Conservation (phyloP, 2,888 invertebrate genomes). For the Sericinus montela region DNA sequence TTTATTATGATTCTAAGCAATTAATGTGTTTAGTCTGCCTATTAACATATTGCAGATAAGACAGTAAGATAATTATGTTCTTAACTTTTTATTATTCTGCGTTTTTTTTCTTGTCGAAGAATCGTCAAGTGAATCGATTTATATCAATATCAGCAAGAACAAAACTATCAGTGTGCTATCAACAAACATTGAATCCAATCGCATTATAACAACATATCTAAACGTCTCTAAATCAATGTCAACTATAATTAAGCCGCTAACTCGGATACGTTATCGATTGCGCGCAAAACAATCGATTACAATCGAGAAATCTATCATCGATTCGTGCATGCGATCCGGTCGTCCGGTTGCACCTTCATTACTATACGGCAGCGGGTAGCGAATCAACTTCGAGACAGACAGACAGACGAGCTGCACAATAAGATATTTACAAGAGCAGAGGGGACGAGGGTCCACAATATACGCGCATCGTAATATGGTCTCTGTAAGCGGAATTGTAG, state of each 20-base stretch:
- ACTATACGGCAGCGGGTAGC: constrained; percentile 62
- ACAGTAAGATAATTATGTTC: no score
- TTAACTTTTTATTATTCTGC: no score
- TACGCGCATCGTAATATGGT: constrained; percentile 31
- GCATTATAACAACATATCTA: constrained; percentile 16
- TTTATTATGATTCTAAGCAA: no score
- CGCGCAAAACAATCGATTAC: constrained; percentile 48
- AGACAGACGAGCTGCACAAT: constrained; percentile 60
- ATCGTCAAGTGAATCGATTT: neutral
- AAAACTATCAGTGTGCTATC: neutral
- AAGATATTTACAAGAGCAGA: constrained; percentile 59
- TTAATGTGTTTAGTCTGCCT: no score
- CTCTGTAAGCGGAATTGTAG: constrained; percentile 22
- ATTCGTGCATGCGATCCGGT: constrained; percentile 41
- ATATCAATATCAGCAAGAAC: neutral
- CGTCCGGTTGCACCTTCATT: constrained; percentile 60
- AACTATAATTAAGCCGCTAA: constrained; percentile 45
- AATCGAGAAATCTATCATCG: constrained; percentile 58
- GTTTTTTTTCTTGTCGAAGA: neutral
- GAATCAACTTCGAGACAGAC: constrained; percentile 61
- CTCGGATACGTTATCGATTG: constrained; percentile 43
- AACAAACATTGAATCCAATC: constrained; percentile 6
- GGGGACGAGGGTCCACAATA: constrained; percentile 29
- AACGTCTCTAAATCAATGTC: constrained; percentile 29
- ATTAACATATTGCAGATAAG: no score